A percentile compares a stretch with the other conserved stretches of the same genome.
Conservation (phyloP, 2,113 vertebrate species). For the Cyanoramphus novaezelandiae region DNA sequence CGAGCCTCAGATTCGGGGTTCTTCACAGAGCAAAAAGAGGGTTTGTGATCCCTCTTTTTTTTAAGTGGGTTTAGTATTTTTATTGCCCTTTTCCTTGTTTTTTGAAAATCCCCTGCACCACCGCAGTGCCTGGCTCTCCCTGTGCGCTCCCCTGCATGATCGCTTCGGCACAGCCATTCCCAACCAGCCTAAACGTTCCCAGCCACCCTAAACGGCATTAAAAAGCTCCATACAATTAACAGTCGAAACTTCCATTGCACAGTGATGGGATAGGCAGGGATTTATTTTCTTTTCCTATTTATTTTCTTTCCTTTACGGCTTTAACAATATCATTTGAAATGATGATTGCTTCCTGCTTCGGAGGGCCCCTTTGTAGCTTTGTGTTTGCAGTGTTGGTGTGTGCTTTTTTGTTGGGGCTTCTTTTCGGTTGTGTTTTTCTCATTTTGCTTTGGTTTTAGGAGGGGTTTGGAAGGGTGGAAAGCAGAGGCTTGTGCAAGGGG, state of each 20-base stretch:
- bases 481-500: constrained; percentile 22
- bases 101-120: background rate
- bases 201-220: background rate
- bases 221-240: background rate
- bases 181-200: background rate
- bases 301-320: background rate
- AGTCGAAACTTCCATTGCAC: background rate
- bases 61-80: background rate
- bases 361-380: background rate
- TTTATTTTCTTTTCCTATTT: background rate
- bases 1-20: background rate
- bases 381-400: background rate
- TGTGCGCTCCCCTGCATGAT: accelerated
- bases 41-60: background rate
- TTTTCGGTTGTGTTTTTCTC: background rate
- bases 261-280: background rate
- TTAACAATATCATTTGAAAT: constrained; percentile 1
- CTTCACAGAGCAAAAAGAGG: background rate
- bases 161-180: background rate
- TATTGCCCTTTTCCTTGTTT: background rate
- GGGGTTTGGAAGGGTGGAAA: background rate
- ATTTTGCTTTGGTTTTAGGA: background rate
- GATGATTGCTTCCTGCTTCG: constrained; percentile 4
- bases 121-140: background rate
- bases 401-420: background rate